Base-by-base conservation (phyloP, 2,888 invertebrate species). In the Hedychridium roseum region DNA sequence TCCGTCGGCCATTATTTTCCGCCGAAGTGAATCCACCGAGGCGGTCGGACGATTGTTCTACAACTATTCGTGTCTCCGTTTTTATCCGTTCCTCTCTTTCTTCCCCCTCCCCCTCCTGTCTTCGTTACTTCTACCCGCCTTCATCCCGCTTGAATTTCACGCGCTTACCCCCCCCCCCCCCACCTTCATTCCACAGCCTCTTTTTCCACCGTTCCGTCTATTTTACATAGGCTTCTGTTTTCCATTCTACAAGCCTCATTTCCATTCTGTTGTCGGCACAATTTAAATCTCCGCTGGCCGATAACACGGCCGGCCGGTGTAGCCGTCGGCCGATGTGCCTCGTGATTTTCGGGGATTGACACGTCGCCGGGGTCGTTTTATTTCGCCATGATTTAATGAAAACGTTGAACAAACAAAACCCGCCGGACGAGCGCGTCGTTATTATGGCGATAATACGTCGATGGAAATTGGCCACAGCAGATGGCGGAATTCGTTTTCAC, bases 1-100 rank as follows among this genome's bases (percentile, higher is more conserved):
- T 69, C 64, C 71, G 69, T 50, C 57, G 54, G 54, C 63, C 60
- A 68, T 73, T 72, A 72, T 71, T 68, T 68, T 64, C 56, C 57
- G 34, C 51, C 43, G 51, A 60, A 65, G 54, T 51, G 60, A 60
- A 54, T 47, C 26, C 48, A 41, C 40, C 54, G 50, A 54, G 37
- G 32, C 43, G 43, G 46, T 35, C 46, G 50, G 46, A 35, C 46
- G 44, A 39, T 34, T 45, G 47, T 37, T 47, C 44, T 56, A 54
- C 53, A 55, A 57, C 38, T 45, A 30, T 31, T 40, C 34, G 51
- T 35, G 11, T 20, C 42, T 16, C 34, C 7, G 41, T 41, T 30
- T 45, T 41, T 45, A 41, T 45, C 42, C 9, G n/a, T 28, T 28
- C 28, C 12, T 49, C 38, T 37, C 7, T 18, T 28, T 31, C 21